These are phyloP conservation scores for Cyanoderma ruficeps DNA, from an alignment of 2,113 vertebrate species.

Conservation along the genomic window DNA sequence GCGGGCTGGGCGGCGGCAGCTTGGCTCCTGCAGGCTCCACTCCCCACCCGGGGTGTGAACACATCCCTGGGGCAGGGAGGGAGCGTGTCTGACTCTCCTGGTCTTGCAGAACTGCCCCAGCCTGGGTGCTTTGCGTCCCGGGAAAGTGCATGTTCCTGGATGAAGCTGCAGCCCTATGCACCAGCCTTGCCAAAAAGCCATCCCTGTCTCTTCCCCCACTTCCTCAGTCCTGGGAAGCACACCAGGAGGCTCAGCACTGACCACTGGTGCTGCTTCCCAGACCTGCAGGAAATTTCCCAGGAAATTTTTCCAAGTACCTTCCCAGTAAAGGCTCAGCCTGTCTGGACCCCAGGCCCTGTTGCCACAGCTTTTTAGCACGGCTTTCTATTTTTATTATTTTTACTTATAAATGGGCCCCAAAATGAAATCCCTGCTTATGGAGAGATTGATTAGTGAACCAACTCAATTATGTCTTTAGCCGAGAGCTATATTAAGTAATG, in stretches of 20 bases:
- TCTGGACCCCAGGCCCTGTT: background rate
- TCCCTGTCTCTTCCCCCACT: fast-evolving
- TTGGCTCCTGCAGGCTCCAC: fast-evolving
- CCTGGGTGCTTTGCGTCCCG: fast-evolving
- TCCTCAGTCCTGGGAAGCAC: background rate
- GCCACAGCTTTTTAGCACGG: background rate
- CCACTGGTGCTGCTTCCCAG: background rate
- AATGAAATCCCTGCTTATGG: slow-evolving; percentile 68
- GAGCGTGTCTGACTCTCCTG: fast-evolving
- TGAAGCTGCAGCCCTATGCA: fast-evolving
- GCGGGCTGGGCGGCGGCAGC: background rate
- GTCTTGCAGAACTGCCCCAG: background rate
- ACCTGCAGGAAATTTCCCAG: background rate
- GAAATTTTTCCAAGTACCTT: fast-evolving
- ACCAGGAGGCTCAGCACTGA: fast-evolving
- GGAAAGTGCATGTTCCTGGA: background rate
- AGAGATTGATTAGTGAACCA: slow-evolving; percentile 81
- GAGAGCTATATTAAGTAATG: slow-evolving; percentile 80
- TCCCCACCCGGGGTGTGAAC: fast-evolving
- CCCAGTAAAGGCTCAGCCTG: background rate
- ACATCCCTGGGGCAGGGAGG: fast-evolving
- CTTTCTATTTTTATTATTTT: slow-evolving; percentile 24
- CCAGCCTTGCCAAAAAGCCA: background rate
- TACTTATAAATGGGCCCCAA: background rate
- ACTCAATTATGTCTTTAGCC: slow-evolving; percentile 81